A percentile compares a stretch with the other conserved stretches of the same genome.
These are phyloP conservation scores for Drymonia ruficornis DNA, from an alignment of 2,888 invertebrate genomes.

Conservation along the genomic window DNA sequence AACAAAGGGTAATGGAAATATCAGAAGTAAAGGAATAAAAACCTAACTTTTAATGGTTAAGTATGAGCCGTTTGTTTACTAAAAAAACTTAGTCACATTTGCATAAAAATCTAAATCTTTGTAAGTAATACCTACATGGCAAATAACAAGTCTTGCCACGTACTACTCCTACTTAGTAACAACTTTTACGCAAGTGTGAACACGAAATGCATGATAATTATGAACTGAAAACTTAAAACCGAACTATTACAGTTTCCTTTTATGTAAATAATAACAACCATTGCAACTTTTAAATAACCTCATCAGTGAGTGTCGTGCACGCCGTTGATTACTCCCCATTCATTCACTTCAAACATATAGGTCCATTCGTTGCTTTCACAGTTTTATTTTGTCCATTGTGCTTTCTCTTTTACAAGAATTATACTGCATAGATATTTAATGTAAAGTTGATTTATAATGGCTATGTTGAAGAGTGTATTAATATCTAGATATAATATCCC, in stretches of 20 bases:
- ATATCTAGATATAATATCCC: too few relatives aligned
- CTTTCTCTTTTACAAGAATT: background rate
- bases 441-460: too few relatives aligned
- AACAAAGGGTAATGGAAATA: too few relatives aligned
- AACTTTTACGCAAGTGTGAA: slow-evolving; percentile 22
- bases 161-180: slow-evolving; percentile 11
- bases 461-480: too few relatives aligned
- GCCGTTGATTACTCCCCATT: slow-evolving; percentile 31
- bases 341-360: slow-evolving; percentile 38
- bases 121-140: slow-evolving; percentile 4
- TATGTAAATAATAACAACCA: slow-evolving; percentile 23
- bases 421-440: too few relatives aligned
- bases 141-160: slow-evolving; percentile 6
- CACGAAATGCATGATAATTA: slow-evolving; percentile 16
- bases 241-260: slow-evolving; percentile 12
- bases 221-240: slow-evolving; percentile 17
- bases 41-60: too few relatives aligned
- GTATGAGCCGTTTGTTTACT: too few relatives aligned
- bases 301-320: slow-evolving; percentile 19
- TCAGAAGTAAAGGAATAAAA: too few relatives aligned
- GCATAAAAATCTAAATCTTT: slow-evolving; percentile 5
- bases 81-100: background rate
- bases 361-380: slow-evolving; percentile 33
- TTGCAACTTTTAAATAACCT: slow-evolving; percentile 21
- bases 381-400: slow-evolving; percentile 9